Base-by-base conservation (phyloP, 1,140 invertebrate species). In the Hetaerina americana region DNA sequence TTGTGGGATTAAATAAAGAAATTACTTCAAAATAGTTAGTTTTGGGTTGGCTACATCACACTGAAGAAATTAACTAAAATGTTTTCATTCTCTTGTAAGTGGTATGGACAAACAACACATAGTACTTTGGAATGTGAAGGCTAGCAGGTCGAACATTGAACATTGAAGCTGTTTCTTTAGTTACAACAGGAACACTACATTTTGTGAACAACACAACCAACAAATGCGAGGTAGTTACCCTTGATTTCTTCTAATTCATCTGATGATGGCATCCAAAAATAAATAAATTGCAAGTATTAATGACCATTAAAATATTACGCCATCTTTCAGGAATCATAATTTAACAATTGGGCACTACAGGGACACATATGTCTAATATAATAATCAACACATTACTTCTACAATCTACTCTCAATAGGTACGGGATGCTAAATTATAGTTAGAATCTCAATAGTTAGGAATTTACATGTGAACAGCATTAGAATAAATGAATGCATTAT, bases 231-330 rank as follows among this genome's bases (percentile, higher is more conserved):
- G 69, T 74, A 74, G 71, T 74, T 74, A 74, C 73, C 73, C 66
- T 72, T 28, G 40, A 57, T 57, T 1, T 49, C 29, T 27, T 71
- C 71, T 70, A 40, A 26, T 68, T 67, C 73, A 40, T 71, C 73
- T 74, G 71, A 57, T 70, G 73, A 72, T 74, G 71, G 72, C 71
- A 72, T 73, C 57, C 66, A 67, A 74, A 70, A 69, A 72, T 66
- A 72, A 71, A 70, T 57, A 57, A 57, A 57, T 12, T 57, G 22
- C 40, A 57, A 10, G 22, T 2, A 57, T 57, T 57, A 57, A 57
- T 57, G 1, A 57, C 40, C 68, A 73, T 29, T 57, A 28, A 6
- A 26, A 22, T 24, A 70, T 15, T 27, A 2, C 5, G 24, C 57
- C 57, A 71, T 40, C 24, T 27, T 26, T 29, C 27, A 70, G 8